These are phyloP conservation scores for Nibea albiflora DNA, from an alignment of 2,113 vertebrate genomes.

Conservation along the genomic window DNA sequence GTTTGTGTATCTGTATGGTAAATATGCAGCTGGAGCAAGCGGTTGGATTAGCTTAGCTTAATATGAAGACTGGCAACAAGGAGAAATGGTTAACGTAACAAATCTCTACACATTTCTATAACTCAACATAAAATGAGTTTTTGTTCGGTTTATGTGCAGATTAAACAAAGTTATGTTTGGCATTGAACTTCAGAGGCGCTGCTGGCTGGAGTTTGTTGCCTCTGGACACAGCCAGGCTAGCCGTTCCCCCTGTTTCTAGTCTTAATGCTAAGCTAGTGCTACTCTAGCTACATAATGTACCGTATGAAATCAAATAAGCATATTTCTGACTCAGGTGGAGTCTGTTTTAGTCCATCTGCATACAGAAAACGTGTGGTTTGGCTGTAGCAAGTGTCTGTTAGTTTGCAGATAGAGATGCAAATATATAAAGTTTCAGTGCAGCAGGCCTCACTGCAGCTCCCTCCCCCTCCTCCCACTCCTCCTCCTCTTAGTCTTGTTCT, in stretches of 20 bases:
- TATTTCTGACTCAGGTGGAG: not conserved
- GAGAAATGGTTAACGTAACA: too few species aligned
- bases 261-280: not conserved
- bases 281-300: not conserved
- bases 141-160: too few species aligned
- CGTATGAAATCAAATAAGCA: too few species aligned
- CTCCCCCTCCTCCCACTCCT: not conserved
- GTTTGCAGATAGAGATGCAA: slow-evolving; percentile 37
- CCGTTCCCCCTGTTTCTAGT: not conserved
- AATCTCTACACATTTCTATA: too few species aligned
- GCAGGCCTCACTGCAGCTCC: not conserved
- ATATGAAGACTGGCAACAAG: too few species aligned
- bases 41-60: too few species aligned
- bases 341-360: not conserved
- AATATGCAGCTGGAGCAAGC: too few species aligned
- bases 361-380: not conserved
- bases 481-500: slow-evolving; percentile 3
- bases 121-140: too few species aligned
- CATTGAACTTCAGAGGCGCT: not conserved
- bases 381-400: not conserved
- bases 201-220: not conserved
- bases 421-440: not conserved
- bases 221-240: not conserved
- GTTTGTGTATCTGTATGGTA: too few species aligned
- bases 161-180: not conserved